These are phyloP conservation scores for Spisula subtruncata DNA, from an alignment of 2,888 invertebrate genomes.

Conservation along the genomic window DNA sequence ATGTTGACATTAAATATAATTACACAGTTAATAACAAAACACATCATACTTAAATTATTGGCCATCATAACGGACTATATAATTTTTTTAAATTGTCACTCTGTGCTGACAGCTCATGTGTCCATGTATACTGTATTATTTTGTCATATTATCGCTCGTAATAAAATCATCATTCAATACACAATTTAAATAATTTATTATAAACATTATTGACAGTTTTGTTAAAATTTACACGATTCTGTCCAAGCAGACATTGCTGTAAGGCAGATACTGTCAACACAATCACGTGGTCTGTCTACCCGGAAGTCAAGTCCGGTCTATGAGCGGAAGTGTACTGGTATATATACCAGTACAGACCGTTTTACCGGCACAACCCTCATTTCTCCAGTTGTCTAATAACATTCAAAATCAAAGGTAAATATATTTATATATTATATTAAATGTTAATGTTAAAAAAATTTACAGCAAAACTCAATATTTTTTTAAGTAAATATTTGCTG, in stretches of 20 bases:
- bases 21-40: too few species aligned
- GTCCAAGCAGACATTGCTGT: background rate
- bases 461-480: background rate
- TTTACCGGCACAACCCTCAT: background rate
- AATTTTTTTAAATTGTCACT: too few species aligned
- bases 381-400: background rate
- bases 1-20: too few species aligned
- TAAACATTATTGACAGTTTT: too few species aligned
- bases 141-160: too few species aligned
- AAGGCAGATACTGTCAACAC: constrained; percentile 5
- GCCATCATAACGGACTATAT: too few species aligned
- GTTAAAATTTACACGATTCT: too few species aligned
- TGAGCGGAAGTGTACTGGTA: background rate
- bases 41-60: too few species aligned
- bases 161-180: too few species aligned
- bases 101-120: too few species aligned
- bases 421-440: background rate
- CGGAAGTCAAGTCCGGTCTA: background rate
- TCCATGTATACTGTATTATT: too few species aligned
- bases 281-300: background rate
- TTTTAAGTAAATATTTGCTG: background rate
- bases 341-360: background rate
- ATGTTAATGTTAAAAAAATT: background rate
- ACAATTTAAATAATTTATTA: too few species aligned
- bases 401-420: background rate